Base-by-base conservation (phyloP, 2,797 vertebrate species). In the Steatocranus sp. region DNA sequence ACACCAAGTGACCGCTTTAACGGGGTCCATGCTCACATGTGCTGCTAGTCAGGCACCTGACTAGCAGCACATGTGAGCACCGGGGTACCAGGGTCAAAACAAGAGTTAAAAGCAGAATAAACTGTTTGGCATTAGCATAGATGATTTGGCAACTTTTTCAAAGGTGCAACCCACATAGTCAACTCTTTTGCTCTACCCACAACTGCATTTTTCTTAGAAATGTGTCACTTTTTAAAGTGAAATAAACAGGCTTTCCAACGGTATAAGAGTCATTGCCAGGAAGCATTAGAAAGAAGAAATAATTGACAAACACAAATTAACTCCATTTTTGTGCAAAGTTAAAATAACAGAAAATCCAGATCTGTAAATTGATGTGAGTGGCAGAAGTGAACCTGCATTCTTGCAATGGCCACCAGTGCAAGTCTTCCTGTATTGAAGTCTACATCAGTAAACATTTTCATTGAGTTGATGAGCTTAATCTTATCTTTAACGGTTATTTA, bases 141-240 rank as follows among this genome's bases (percentile, higher is more conserved):
- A 58, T n/a, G 54, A 58, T 58, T 58, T 58, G 17, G 54, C 30
- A 58, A 58, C 30, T 58, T 34, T 58, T 58, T 58, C 54, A 32
- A 58, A 32, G 27, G 0, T 32, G 54, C 54, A 32, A 32, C 17
- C 54, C 54, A 58, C 27, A 58, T 58, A 58, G 54, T 32, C 54
- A 32, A 58, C 17, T 56, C 8, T 18, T 18, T 58, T 58, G 9
- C 54, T 32, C 54, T 58, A 32, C 27, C 54, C 27, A 32, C 15
- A 32, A 2, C 27, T 4, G 54, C 54, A 58, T 58, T 3, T 32
- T 58, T 58, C 54, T 58, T 58, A 11, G 27, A 32, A 58, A 58
- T 58, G 11, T 5, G 11, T 0, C 50, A 53, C 54, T 11, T 58
- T 58, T 58, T 58, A 18, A 58, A 32, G 27, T 0, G 0, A 58